Evolutionary conservation across 2,888 invertebrate genomes (phyloP).

Genomic region (Sicus ferrugineus): DNA sequence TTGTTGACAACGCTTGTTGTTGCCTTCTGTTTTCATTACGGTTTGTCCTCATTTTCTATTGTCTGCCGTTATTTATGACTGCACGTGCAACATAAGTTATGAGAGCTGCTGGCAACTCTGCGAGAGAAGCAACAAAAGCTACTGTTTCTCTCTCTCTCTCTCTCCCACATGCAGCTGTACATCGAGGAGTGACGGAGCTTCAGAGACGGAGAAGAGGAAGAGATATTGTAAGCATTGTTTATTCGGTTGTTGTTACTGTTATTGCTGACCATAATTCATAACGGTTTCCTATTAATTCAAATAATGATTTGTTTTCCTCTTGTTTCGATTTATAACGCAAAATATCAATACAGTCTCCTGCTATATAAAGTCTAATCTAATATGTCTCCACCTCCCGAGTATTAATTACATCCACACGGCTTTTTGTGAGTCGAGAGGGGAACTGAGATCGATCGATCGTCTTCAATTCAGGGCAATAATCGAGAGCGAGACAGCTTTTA

Average conservation of each 20-base stretch:
- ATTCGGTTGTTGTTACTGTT: conserved; percentile 15
- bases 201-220: not conserved
- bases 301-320: conserved; percentile 35
- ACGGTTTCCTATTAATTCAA: conserved; percentile 39
- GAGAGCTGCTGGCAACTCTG: conserved; percentile 39
- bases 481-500: too few relatives aligned
- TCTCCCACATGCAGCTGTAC: not conserved
- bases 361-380: too few relatives aligned
- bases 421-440: too few relatives aligned
- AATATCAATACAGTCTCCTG: too few relatives aligned
- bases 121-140: conserved; percentile 25
- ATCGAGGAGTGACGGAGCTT: not conserved
- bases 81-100: conserved; percentile 46
- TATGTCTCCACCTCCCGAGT: too few relatives aligned
- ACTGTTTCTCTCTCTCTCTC: conserved; percentile 1
- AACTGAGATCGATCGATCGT: too few relatives aligned
- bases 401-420: too few relatives aligned
- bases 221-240: conserved; percentile 17
- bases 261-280: conserved; percentile 34
- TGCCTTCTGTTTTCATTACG: conserved; percentile 38
- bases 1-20: not conserved
- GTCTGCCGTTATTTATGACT: conserved; percentile 47
- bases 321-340: conserved; percentile 22
- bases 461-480: too few relatives aligned
- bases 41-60: conserved; percentile 48